A percentile compares a stretch with the other conserved stretches of the same genome.
Conservation (phyloP, 2,888 invertebrate genomes). For the Hemithea aestivaria region DNA sequence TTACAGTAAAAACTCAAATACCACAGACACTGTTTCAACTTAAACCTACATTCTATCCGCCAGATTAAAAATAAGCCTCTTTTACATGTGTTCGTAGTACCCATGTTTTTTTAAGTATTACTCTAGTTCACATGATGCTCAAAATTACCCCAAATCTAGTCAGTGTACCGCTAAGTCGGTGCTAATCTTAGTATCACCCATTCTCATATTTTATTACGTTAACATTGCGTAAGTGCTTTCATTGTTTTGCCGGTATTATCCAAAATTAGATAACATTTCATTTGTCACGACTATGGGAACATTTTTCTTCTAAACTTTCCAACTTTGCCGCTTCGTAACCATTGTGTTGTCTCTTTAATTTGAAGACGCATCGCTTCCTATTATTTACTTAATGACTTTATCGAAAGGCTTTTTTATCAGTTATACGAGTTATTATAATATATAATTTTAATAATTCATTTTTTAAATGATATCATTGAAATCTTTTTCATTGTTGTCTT, state of each 20-base stretch:
- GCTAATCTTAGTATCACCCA: slow-evolving; percentile 23
- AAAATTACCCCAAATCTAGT: neutral
- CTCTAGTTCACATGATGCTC: neutral
- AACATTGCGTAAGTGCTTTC: slow-evolving; percentile 35
- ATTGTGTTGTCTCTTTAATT: slow-evolving; percentile 35
- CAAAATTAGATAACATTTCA: slow-evolving; percentile 63
- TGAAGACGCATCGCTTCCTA: slow-evolving; percentile 23
- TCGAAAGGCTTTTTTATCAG: slow-evolving; percentile 6
- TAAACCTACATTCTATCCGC: too few species aligned
- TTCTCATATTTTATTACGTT: slow-evolving; percentile 21
- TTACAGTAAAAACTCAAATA: too few species aligned
- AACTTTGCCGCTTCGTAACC: slow-evolving; percentile 42
- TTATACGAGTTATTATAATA: too few species aligned
- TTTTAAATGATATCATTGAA: too few species aligned
- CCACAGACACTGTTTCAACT: too few species aligned
- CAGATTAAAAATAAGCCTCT: too few species aligned
- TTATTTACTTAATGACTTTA: slow-evolving; percentile 15
- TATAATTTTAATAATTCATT: too few species aligned
- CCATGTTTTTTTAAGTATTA: slow-evolving; percentile 1
- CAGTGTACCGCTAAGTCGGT: slow-evolving; percentile 7
- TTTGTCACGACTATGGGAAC: slow-evolving; percentile 61
- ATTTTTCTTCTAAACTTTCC: slow-evolving; percentile 57
- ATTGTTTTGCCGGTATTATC: slow-evolving; percentile 60
- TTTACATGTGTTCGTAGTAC: neutral
- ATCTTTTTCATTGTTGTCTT: too few species aligned